A percentile compares a stretch with the other conserved stretches of the same genome.
Conservation (phyloP, 2,797 vertebrate genomes). For the Clarias platycephalus region DNA sequence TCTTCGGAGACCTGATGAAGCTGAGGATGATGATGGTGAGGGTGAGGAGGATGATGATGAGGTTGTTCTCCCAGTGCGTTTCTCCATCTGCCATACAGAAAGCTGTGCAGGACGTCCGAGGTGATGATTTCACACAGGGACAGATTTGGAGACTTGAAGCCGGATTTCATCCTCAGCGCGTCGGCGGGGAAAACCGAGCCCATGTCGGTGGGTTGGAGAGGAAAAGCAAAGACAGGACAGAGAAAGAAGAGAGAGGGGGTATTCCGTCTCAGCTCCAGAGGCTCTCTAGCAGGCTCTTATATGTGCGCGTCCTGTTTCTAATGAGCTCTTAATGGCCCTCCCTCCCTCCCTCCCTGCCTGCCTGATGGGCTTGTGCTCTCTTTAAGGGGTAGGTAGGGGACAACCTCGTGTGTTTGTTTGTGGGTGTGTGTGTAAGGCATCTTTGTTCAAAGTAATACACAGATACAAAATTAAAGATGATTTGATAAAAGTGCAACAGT, state of each 20-base stretch:
- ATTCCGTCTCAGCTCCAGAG: conserved; percentile 30
- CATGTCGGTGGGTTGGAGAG: conserved; percentile 72
- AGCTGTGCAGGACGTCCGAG: conserved; percentile 98
- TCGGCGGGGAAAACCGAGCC: conserved; percentile 93
- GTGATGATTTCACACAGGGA: conserved; percentile 95
- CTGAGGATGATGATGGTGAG: not conserved
- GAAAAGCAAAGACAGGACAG: not conserved
- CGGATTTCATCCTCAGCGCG: conserved; percentile 85
- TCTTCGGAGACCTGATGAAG: conserved; percentile 76
- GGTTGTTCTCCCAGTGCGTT: conserved; percentile 90
- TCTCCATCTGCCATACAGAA: conserved; percentile 95
- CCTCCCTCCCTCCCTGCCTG: conserved; percentile 77
- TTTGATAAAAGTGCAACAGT: not conserved
- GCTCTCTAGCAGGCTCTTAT: conserved; percentile 18
- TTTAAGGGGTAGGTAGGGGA: conserved; percentile 54
- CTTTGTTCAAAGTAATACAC: not conserved
- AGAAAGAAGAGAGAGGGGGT: not conserved
- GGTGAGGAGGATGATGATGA: not conserved
- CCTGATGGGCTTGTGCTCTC: conserved; percentile 59
- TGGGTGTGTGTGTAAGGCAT: not conserved
- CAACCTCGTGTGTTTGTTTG: conserved; percentile 45
- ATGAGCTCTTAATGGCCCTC: conserved; percentile 97
- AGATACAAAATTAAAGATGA: not conserved
- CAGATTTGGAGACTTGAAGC: conserved; percentile 84
- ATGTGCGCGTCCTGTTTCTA: conserved; percentile 76